These are phyloP conservation scores for Aricia agestis DNA, from an alignment of 1,140 invertebrate genomes.

Conservation along the genomic window DNA sequence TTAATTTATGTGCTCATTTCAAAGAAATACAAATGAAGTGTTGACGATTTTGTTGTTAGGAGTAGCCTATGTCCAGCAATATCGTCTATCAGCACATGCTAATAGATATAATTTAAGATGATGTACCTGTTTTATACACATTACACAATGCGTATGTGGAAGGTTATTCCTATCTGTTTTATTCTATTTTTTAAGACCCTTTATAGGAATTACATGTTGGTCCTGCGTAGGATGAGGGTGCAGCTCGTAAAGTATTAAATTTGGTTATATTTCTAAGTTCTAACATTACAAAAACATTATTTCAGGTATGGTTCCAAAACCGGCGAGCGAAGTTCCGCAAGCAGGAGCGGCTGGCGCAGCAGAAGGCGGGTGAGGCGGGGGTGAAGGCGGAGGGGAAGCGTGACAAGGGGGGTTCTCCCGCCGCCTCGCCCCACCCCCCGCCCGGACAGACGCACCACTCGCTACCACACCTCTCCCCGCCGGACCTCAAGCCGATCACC, in stretches of 20 bases:
- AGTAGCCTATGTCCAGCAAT: neutral
- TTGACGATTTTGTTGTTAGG: neutral
- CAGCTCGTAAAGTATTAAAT: too few species aligned
- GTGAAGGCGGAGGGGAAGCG: conserved; percentile 64
- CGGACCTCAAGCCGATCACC: conserved; percentile 72
- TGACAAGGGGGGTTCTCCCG: conserved; percentile 56
- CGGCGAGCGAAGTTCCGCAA: conserved; percentile 94
- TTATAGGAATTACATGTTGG: too few species aligned
- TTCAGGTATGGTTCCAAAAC: conserved; percentile 97
- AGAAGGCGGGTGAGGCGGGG: conserved; percentile 78
- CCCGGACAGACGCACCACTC: conserved; percentile 66
- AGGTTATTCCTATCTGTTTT: too few species aligned
- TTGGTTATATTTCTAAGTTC: too few species aligned
- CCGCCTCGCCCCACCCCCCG: conserved; percentile 52
- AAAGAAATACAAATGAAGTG: neutral
- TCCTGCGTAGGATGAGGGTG: too few species aligned
- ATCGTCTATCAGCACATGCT: neutral
- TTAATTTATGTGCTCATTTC: too few species aligned
- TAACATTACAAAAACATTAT: conserved; percentile 22
- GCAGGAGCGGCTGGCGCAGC: conserved; percentile 90
- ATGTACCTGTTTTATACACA: too few species aligned
- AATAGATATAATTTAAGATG: neutral
- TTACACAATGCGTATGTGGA: too few species aligned
- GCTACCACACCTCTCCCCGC: conserved; percentile 67
- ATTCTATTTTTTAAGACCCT: too few species aligned